Evolutionary conservation across 2,888 invertebrate species (phyloP), one percentile per base, ranked within the genome.

Genomic region (Spodoptera littoralis): DNA sequence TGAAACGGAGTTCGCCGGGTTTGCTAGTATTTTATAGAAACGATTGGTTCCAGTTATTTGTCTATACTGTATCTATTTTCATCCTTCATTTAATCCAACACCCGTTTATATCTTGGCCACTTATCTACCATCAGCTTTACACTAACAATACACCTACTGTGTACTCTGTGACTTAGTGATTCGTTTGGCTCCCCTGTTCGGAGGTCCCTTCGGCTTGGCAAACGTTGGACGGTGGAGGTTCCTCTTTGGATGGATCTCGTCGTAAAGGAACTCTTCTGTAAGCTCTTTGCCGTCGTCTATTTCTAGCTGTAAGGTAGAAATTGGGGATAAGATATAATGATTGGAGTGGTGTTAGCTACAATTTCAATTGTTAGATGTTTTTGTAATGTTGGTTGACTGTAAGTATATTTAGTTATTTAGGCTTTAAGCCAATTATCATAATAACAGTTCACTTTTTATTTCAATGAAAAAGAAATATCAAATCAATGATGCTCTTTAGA

Each of bases 181-280:
- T 71, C 99, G 96, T 90, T 98, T 98, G 0, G 98, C 98, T 46
- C 99, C 99, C 81, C 99, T 95, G 86, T 97, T 97, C 5, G 98
- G 98, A 45, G 99, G 99, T 9, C 99, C 99, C 92, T 98, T 99
- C 1, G 99, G 99, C 91, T 99, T 99, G 67, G 98, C 98, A 95
- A 99, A 99, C 82, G 98, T 98, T 18, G 98, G 98, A 77, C 97
- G 96, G 88, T 98, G 97, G 47, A 98, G 95, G 88, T 97, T 97
- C 84, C 97, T 96, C 88, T 98, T 98, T 0, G 99, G 99, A 90
- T 99, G 99, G 63, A 99, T 96, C 93, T 99, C 98, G 81, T 99
- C 98, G 86, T 98, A 96, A 12, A 99, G 93, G 92, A 96, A 98
- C 79, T 97, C 97, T 90, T 98, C 98, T 0, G 98, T 98, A 71